These are phyloP conservation scores for Salmo trutta DNA, from an alignment of 2,797 vertebrate species.

Conservation along the genomic window DNA sequence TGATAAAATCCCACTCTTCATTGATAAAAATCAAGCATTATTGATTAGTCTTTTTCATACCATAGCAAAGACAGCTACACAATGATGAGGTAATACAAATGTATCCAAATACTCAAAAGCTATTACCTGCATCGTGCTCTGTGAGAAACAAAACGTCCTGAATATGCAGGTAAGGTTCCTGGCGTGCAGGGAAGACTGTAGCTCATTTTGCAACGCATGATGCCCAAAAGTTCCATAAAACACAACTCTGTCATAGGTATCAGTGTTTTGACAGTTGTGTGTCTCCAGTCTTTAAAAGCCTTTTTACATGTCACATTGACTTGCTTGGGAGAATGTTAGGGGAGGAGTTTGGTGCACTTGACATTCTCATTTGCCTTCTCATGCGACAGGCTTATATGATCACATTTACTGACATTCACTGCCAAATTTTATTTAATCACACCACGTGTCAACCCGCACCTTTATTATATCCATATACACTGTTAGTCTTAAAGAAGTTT, in stretches of 20 bases:
- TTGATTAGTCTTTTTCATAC: neutral
- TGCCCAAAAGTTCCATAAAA: neutral
- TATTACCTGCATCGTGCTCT: conserved; percentile 71
- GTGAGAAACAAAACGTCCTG: conserved; percentile 60
- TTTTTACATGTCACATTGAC: conserved; percentile 39
- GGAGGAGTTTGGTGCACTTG: conserved; percentile 44
- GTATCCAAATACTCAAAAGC: neutral
- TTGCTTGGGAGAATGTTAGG: neutral
- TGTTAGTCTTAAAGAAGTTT: neutral
- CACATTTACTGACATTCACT: neutral
- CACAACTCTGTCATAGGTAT: neutral
- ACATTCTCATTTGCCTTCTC: neutral
- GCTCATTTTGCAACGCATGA: conserved; percentile 74
- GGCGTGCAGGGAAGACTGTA: conserved; percentile 73
- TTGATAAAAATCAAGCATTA: neutral
- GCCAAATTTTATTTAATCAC: neutral
- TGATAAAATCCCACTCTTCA: neutral
- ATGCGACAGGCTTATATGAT: neutral
- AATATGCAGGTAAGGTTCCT: conserved; percentile 55
- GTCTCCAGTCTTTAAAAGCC: conserved; percentile 42
- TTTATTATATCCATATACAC: neutral
- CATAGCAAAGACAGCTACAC: neutral
- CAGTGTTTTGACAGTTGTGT: neutral
- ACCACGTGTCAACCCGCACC: neutral
- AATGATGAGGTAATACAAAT: neutral